A percentile compares a stretch with the other conserved stretches of the same genome.
Evolutionary conservation across 2,797 vertebrate species (phyloP).

Genomic region (Chaenodraco wilsoni): DNA sequence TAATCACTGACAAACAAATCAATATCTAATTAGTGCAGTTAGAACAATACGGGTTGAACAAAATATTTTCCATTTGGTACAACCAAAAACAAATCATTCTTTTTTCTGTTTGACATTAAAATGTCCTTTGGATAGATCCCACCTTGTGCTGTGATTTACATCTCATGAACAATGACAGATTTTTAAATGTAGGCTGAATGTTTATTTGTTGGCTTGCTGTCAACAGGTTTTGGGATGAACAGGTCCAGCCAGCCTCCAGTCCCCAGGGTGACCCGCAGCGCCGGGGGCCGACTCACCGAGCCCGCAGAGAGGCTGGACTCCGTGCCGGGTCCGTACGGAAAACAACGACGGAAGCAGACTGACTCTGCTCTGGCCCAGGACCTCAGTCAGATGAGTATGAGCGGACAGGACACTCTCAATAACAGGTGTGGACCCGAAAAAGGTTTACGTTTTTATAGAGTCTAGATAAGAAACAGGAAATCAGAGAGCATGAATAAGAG

Average conservation of each 20-base stretch:
- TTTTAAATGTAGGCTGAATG: background rate
- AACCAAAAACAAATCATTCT: background rate
- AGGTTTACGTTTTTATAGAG: too few species aligned
- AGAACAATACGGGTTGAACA: background rate
- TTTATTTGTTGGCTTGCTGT: background rate
- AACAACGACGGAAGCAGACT: slow-evolving; percentile 64
- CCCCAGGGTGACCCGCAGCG: slow-evolving; percentile 78
- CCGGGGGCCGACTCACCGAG: slow-evolving; percentile 47
- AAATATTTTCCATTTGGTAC: background rate
- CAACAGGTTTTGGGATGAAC: slow-evolving; percentile 79
- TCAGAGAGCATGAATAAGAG: background rate
- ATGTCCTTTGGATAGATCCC: background rate
- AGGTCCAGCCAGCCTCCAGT: slow-evolving; percentile 61
- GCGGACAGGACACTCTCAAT: slow-evolving; percentile 51
- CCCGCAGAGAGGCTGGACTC: slow-evolving; percentile 40
- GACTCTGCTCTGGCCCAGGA: slow-evolving; percentile 75
- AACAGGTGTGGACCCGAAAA: slow-evolving; percentile 66
- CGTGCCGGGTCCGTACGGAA: slow-evolving; percentile 41
- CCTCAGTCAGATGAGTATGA: slow-evolving; percentile 83
- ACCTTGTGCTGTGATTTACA: background rate
- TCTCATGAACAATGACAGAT: slow-evolving; percentile 11
- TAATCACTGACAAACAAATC: slow-evolving; percentile 25
- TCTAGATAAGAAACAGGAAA: background rate
- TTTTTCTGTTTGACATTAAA: slow-evolving; percentile 4
- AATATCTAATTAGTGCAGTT: slow-evolving; percentile 22